Conservation (phyloP, 30 jellyfish, hydroid and myxozoan species). For the Pelagia noctiluca region DNA sequence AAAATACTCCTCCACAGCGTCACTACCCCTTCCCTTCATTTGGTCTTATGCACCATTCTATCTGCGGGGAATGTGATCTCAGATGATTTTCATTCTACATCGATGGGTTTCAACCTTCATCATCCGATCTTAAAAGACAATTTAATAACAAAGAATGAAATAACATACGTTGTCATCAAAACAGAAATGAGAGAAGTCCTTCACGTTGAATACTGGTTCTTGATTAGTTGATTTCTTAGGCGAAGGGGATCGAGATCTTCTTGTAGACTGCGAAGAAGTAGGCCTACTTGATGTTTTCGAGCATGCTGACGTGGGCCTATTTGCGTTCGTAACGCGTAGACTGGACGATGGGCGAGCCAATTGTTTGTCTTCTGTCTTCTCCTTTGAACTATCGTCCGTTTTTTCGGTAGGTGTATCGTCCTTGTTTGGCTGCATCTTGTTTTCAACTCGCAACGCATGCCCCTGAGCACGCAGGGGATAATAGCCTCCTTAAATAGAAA, state of each 20-base stretch:
- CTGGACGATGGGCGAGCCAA: constrained; percentile 12
- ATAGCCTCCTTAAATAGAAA: constrained; percentile 53
- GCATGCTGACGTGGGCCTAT: constrained; percentile 57
- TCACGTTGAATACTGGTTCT: constrained; percentile 52
- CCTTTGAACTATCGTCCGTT: neutral
- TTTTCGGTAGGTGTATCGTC: neutral
- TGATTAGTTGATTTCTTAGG: neutral
- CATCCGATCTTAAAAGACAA: neutral
- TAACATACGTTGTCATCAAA: constrained; percentile 75
- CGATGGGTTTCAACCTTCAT: neutral
- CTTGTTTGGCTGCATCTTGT: neutral
- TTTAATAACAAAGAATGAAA: neutral
- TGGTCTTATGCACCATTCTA: too few relatives aligned
- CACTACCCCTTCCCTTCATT: too few relatives aligned
- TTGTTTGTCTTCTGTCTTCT: constrained; percentile 10
- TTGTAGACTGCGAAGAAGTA: constrained; percentile 46
- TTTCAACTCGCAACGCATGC: constrained; percentile 59
- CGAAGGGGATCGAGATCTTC: constrained; percentile 5
- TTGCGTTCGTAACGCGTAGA: too few relatives aligned
- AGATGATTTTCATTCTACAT: too few relatives aligned
- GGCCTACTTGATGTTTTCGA: constrained; percentile 59
- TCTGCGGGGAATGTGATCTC: too few relatives aligned
- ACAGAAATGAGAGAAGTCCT: constrained; percentile 78
- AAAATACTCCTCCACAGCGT: too few relatives aligned
- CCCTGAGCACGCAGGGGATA: constrained; percentile 70